Conservation (phyloP, 2,113 vertebrate species). For the Brachyistius frenatus region DNA sequence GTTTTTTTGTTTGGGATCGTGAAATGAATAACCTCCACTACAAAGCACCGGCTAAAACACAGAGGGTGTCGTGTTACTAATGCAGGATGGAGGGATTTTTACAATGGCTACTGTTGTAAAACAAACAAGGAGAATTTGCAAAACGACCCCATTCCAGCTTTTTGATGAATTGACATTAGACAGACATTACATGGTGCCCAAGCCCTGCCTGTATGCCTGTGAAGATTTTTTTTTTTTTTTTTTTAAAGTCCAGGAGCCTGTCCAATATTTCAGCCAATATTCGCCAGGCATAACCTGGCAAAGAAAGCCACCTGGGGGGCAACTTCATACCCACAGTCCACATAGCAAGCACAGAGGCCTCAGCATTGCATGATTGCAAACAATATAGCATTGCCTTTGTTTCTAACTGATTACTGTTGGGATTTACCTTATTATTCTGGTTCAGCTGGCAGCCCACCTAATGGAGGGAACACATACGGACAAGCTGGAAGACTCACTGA, state of each 20-base stretch:
- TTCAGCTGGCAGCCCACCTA: slow-evolving; percentile 61
- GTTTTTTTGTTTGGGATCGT: slow-evolving; percentile 9
- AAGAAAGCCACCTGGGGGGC: slow-evolving; percentile 43
- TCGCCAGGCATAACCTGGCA: slow-evolving; percentile 56
- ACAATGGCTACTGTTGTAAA: slow-evolving; percentile 55
- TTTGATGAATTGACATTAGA: slow-evolving; percentile 64
- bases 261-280: slow-evolving; percentile 66
- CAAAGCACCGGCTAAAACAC: slow-evolving; percentile 25
- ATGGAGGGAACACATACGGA: slow-evolving; percentile 52
- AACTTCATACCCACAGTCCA: slow-evolving; percentile 44
- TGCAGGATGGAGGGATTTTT: slow-evolving; percentile 34
- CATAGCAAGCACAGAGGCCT: slow-evolving; percentile 35
- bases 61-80: slow-evolving; percentile 45
- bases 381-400: slow-evolving; percentile 53
- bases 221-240: slow-evolving; percentile 1
- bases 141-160: slow-evolving; percentile 45
- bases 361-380: slow-evolving; percentile 51
- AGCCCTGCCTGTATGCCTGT: slow-evolving; percentile 66
- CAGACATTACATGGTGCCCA: slow-evolving; percentile 67
- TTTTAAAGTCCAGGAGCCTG: slow-evolving; percentile 33
- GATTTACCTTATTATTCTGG: slow-evolving; percentile 62
- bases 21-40: slow-evolving; percentile 17
- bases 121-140: slow-evolving; percentile 58
- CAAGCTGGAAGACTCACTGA: slow-evolving; percentile 44
- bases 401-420: slow-evolving; percentile 62